Evolutionary conservation across 2,888 invertebrate species (phyloP).

Genomic region (Drosophila sordidula): DNA sequence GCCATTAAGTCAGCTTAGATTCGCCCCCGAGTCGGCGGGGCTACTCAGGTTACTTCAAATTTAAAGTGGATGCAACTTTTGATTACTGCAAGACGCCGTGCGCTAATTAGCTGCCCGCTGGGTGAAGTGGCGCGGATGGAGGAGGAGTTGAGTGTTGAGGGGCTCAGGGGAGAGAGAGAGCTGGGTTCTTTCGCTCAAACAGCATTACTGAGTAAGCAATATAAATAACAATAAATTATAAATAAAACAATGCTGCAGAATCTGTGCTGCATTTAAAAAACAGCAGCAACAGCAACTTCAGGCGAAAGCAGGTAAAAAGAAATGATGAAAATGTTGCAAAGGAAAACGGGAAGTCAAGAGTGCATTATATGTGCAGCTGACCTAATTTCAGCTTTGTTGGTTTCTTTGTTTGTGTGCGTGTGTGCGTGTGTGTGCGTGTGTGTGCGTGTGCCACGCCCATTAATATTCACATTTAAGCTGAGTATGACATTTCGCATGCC

Average conservation of each 20-base stretch:
- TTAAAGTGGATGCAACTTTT: constrained; percentile 35
- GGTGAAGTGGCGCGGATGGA: neutral
- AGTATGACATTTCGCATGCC: constrained; percentile 8
- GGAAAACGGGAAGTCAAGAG: constrained; percentile 3
- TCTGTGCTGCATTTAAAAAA: constrained; percentile 28
- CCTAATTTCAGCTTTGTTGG: constrained; percentile 29
- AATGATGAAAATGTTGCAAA: constrained; percentile 4
- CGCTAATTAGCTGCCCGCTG: constrained; percentile 51
- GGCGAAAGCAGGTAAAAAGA: constrained; percentile 9
- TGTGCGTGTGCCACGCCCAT: constrained; percentile 25
- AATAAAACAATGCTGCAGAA: constrained; percentile 40
- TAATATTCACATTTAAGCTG: constrained; percentile 32
- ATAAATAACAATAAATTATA: constrained; percentile 63
- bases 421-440: constrained; percentile 1
- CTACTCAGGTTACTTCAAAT: constrained; percentile 21
- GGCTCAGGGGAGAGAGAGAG: neutral
- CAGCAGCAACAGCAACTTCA: constrained; percentile 5
- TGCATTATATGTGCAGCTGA: constrained; percentile 35
- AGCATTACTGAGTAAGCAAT: constrained; percentile 62
- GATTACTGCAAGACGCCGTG: constrained; percentile 45
- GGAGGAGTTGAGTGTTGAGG: constrained; percentile 20
- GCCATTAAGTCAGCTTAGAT: constrained; percentile 64
- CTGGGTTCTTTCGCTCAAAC: constrained; percentile 25
- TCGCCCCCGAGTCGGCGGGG: neutral
- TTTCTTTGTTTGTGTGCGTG: constrained; percentile 10